Base-by-base conservation (phyloP, 2,797 vertebrate genomes). In the Xiphophorus birchmanni region DNA sequence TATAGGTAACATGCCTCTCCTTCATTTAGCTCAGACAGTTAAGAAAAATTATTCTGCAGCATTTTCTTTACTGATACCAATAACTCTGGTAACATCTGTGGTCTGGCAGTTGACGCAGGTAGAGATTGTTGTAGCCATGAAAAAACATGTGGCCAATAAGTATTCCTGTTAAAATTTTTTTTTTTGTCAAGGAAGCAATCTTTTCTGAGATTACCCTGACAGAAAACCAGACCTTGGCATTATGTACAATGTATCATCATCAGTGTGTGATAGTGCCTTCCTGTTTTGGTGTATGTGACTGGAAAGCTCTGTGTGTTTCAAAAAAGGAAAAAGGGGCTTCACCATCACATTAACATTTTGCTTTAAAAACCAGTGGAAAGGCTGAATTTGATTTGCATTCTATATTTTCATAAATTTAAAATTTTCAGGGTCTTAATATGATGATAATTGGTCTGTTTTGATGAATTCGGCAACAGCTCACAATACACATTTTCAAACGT, bases 401-500 rank as follows among this genome's bases (percentile, higher is more conserved):
- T 58, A 13, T 15, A n/a, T 4, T 29, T 58, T 58, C 23, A 58
- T 29, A n/a, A 58, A 2, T 35, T 65, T 37, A 2, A 3, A 21
- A 15, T 18, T 71, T 71, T 26, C 15, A 42, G 10, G 21, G 23
- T 71, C 21, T 44, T 12, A 26, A 42, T 26, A 40, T 40, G 9
- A 67, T 69, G 11, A 21, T 13, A 69, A 17, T 35, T 63, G 8
- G 18, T 23, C 23, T 72, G 50, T 67, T 74, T 18, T 3, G 23
- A 23, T 58, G 26, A 76, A 74, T 82, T 88, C 42, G 75, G 44
- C 50, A 75, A 75, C 69, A 45, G 13, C 45, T 83, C 48, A 58
- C 35, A 50, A 32, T 0, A 26, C 17, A 1, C 32, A 67, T 35
- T 37, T 42, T 42, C 18, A 69, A 23, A 26, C 37, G 11, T 67